Percentiles rank a stretch among this genome's conserved stretches.
These are phyloP conservation scores for Apantesis nais DNA, from an alignment of 2,888 invertebrate genomes.

Conservation along the genomic window DNA sequence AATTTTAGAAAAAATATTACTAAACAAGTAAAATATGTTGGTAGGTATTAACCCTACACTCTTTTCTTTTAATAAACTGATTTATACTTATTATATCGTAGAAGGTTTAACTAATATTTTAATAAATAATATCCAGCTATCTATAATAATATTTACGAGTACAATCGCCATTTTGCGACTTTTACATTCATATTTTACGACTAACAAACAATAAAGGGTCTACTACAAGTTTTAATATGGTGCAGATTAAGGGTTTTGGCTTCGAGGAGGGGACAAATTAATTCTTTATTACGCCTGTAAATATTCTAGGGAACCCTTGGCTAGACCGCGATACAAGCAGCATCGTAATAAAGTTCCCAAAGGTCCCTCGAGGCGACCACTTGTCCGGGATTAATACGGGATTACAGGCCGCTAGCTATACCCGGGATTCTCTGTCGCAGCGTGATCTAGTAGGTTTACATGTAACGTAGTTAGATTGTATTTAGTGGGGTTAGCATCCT, in stretches of 20 bases:
- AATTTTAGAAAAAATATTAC: too few relatives aligned
- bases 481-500: neutral
- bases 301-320: slow-evolving; percentile 53
- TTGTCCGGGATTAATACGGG: slow-evolving; percentile 73
- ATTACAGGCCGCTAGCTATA: slow-evolving; percentile 55
- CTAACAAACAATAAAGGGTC: slow-evolving; percentile 29
- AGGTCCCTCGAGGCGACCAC: slow-evolving; percentile 74
- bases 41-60: too few relatives aligned
- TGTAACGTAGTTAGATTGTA: slow-evolving; percentile 30
- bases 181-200: slow-evolving; percentile 18
- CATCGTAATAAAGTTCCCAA: slow-evolving; percentile 75
- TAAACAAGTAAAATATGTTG: too few relatives aligned
- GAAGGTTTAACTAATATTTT: neutral
- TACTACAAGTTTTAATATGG: slow-evolving; percentile 60
- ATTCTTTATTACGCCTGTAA: slow-evolving; percentile 70
- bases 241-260: slow-evolving; percentile 57
- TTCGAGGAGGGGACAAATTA: slow-evolving; percentile 68
- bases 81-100: neutral
- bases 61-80: too few relatives aligned
- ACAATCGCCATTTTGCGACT: slow-evolving; percentile 2
- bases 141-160: neutral
- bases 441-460: slow-evolving; percentile 50
- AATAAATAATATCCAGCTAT: neutral
- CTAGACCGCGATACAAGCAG: slow-evolving; percentile 54
- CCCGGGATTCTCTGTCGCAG: slow-evolving; percentile 46